Base-by-base conservation (phyloP, 2,888 invertebrate genomes). In the Scaeva pyrastri region DNA sequence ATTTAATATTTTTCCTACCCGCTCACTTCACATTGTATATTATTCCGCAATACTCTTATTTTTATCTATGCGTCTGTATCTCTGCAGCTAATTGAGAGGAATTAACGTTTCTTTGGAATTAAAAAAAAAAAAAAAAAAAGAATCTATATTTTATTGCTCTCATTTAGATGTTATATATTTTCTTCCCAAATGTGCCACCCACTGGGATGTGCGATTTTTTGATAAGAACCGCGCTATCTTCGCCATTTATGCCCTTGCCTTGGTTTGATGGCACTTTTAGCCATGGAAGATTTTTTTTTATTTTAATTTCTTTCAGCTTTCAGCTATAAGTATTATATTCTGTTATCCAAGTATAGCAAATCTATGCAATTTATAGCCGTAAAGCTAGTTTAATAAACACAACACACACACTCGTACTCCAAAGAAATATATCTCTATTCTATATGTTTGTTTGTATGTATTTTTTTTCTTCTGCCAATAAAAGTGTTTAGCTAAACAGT, bases 401-500 rank as follows among this genome's bases (percentile, higher is more conserved):
- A 77, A 82, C 70, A 66, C 77, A 73, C 50, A 58, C 50, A 71
- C 39, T 56, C 36, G n/a, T 45, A 70, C 31, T 56, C 56, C 12
- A 10, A 11, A n/a, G 36, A 2, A 39, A 36, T 50, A 10, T 2
- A 31, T 31, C 31, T 31, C n/a, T n/a, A 31, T 8, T 31, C 31
- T n/a, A n/a, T n/a, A n/a, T n/a, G n/a, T n/a, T n/a, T n/a, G n/a
- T n/a, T 5, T 31, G 10, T 50, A 21, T 23, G 19, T 36, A 10
- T 58, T 58, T 10, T 45, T 41, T 70, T 68, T 45, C 39, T 48
- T 75, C 45, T 23, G 78, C 86, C 86, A 86, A 86, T 86, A 86
- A 86, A 86, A 86, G 86, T 86, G 82, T 86, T 86, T 86, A 86
- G 86, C 86, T 86, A 86, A 86, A 86, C 86, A 86, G 86, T 86